Evolutionary conservation across 1,140 invertebrate genomes (phyloP), one percentile per base, ranked within the genome.

Genomic region (Zaprionus ornatus): DNA sequence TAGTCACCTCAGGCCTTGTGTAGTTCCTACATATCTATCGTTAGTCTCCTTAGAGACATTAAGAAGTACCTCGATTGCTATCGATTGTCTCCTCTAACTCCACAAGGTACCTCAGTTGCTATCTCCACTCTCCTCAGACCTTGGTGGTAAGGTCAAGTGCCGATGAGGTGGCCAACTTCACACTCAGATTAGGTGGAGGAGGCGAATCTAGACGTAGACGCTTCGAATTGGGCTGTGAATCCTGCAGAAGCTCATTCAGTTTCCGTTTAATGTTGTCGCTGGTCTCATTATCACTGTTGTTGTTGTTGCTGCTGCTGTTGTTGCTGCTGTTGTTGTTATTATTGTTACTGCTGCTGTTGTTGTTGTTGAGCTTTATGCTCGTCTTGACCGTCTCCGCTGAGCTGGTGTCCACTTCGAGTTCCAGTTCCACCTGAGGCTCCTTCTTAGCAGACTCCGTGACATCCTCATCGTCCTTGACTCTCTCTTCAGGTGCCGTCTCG

Each of bases 81-180:
- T 40, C 5, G 37, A 40, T n/a, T n/a, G 37, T 3, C 29, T 32
- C 29, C 29, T 32, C 29, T 1, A 10, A 40, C 29, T 32, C 29
- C 29, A 10, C 29, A 1, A 10, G n/a, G 37, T 6, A 15, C 5
- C 15, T 40, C 15, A n/a, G 1, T n/a, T 3, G 5, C 5, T 6
- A 7, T 40, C 13, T 4, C 35, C 3, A 32, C 19, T 23, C 29
- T 75, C 57, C 29, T 79, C 62, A 87, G 27, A 87, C 73, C 93
- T 94, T 94, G 72, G 94, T 94, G 50, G 95, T 96, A 50, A 96
- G 93, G 90, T 96, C 96, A 48, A 96, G 91, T 5, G 96, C 95
- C 37, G 94, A 92, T 1, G 94, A 82, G 59, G 77, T 84, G 66
- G 82, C 69, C 55, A 84, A 62, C 23, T 86, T 86, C 7, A 86